phyloP scores from a whole-genome alignment of 2,888 invertebrate species.

The Fragum fragum region DNA sequence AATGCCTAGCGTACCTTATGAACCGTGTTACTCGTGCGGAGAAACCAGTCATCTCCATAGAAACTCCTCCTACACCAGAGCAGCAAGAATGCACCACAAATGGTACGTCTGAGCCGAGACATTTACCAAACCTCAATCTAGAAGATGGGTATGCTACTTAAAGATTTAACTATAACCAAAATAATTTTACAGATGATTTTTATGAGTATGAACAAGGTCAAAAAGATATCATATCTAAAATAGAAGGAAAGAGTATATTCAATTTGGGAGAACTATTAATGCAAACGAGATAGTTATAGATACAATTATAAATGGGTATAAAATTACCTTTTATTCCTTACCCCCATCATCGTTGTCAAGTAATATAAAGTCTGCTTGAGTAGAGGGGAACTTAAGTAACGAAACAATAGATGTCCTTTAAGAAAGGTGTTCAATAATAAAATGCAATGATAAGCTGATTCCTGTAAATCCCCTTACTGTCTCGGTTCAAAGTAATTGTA shows the following conservation, averaged over 20 bases:
- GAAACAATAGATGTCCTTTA: too few relatives aligned
- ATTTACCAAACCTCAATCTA: neutral
- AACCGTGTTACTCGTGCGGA: neutral
- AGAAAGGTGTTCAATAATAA: neutral
- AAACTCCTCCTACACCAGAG: neutral
- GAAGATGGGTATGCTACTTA: conserved; percentile 27
- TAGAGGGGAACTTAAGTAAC: neutral
- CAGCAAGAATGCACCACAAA: neutral
- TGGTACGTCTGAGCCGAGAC: neutral
- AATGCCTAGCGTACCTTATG: neutral
- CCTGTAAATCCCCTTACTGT: conserved; percentile 30
- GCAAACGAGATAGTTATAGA: conserved; percentile 33
- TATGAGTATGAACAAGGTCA: conserved; percentile 55
- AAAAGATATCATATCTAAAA: conserved; percentile 47
- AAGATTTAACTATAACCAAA: neutral
- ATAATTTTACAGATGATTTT: conserved; percentile 37
- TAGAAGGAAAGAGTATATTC: conserved; percentile 37
- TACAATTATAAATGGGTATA: conserved; percentile 36
- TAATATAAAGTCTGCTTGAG: conserved; percentile 31
- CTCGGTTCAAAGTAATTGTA: conserved; percentile 25
- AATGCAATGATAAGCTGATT: conserved; percentile 1
- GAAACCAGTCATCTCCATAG: neutral
- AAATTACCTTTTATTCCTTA: conserved; percentile 31
- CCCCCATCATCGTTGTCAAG: conserved; percentile 10
- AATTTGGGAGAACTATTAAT: conserved; percentile 36